Evolutionary conservation across 2,797 vertebrate species (phyloP).

Genomic region (Tangara arthus): DNA sequence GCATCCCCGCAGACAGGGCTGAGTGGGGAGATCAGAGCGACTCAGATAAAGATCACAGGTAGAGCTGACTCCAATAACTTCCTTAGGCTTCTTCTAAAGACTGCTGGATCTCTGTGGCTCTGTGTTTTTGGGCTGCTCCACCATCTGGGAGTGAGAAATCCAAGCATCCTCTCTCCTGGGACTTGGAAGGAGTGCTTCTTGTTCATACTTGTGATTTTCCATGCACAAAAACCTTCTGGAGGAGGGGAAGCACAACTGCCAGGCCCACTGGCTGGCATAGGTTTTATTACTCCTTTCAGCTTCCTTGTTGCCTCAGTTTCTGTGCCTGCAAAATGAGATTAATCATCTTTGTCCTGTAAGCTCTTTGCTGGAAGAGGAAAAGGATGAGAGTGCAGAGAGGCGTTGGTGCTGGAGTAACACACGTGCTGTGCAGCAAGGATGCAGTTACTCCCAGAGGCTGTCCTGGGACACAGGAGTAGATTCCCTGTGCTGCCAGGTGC

Average conservation of each 20-base stretch:
- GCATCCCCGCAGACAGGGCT: background rate
- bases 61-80: background rate
- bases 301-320: background rate
- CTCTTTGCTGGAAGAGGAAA: background rate
- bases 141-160: background rate
- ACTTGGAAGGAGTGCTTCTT: background rate
- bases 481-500: background rate
- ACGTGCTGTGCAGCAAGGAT: background rate
- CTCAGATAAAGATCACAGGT: background rate
- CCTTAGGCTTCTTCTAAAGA: background rate
- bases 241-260: background rate
- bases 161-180: background rate
- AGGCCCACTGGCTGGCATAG: background rate
- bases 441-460: background rate
- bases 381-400: background rate
- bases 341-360: background rate
- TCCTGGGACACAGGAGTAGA: background rate
- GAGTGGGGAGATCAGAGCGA: background rate
- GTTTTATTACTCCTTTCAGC: background rate
- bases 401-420: fast-evolving
- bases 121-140: background rate
- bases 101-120: background rate
- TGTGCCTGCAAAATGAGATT: background rate
- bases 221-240: background rate
- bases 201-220: fast-evolving